Evolutionary conservation across 2,113 vertebrate genomes (phyloP), one percentile per base, ranked within the genome.

Genomic region (Gasterosteus aculeatus): DNA sequence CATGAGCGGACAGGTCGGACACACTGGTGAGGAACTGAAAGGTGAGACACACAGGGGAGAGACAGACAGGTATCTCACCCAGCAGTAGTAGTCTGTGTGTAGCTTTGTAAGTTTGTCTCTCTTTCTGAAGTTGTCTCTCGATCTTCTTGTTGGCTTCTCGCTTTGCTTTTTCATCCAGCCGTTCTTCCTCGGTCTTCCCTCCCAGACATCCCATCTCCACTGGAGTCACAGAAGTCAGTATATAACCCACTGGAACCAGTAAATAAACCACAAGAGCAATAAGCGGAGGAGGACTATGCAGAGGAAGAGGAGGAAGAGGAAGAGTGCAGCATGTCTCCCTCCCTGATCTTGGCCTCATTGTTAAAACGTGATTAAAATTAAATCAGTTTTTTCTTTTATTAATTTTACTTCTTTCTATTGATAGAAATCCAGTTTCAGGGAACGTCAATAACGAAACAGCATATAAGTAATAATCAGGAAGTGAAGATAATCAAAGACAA

Each of bases 81-180:
- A 98, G 92, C 70, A 97, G 94, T 19, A 98, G 88, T 60, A 98
- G 95, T 75, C 96, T 92, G 92, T 96, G 96, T 5, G 96, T 96
- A n/a, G 96, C 94, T 87, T 94, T 96, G 61, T 93, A 94, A 5
- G 96, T 94, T 86, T 96, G 94, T 82, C 93, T 91, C 73, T 95
- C 95, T 44, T 94, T 95, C 88, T 93, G 89, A 38, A 93, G 85
- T 75, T 92, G 90, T 49, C 77, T 88, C 71, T 93, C 92, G 1
- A 92, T 93, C 80, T 92, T 93, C 75, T 92, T 93, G 76, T 93
- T 92, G 0, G 90, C 87, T 82, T 92, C 90, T 79, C 90, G 31
- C 29, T 88, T 92, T 0, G 75, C 87, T 80, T 92, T 93, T 65
- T 93, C 92, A 49, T 92, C 89, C 51, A 91, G 75, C 54, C 88